A percentile compares a stretch with the other conserved stretches of the same genome.
Evolutionary conservation across 2,113 vertebrate species (phyloP).

Genomic region (Platysternon megacephalum): DNA sequence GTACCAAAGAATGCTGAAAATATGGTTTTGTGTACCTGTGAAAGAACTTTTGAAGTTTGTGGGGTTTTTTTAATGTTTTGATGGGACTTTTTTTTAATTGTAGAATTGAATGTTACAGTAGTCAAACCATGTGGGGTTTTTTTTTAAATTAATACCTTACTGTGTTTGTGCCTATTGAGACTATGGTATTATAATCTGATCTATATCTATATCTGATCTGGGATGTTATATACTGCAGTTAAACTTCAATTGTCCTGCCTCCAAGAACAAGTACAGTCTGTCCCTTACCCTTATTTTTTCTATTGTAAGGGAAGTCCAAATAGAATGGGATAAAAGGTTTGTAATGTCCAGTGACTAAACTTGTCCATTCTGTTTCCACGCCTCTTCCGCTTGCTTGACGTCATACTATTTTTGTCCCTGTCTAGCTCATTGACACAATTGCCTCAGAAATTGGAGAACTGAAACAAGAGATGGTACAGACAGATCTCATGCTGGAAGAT

Average conservation of each 20-base stretch:
- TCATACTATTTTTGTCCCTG: constrained; percentile 77
- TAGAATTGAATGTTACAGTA: not conserved
- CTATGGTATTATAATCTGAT: not conserved
- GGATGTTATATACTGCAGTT: not conserved
- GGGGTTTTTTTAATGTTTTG: not conserved
- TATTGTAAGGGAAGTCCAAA: constrained; percentile 70
- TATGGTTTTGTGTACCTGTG: not conserved
- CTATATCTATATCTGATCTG: no score
- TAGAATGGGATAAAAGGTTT: constrained; percentile 32
- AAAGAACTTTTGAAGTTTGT: not conserved
- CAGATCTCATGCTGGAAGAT: constrained; percentile 77
- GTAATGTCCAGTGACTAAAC: constrained; percentile 63
- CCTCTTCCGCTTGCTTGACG: constrained; percentile 76
- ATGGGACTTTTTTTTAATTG: not conserved
- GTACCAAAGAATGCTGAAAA: rapidly evolving
- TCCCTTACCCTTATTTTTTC: constrained; percentile 21
- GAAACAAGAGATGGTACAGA: constrained; percentile 93
- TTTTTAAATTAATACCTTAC: not conserved
- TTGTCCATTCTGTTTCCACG: constrained; percentile 48
- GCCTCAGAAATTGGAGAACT: constrained; percentile 92
- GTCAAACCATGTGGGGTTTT: not conserved
- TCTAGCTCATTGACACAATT: constrained; percentile 93
- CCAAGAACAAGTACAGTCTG: not conserved
- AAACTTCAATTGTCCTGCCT: constrained; percentile 19
- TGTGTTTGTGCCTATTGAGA: not conserved